These are phyloP conservation scores for Apamea sordens DNA, from an alignment of 2,888 invertebrate species.

Conservation along the genomic window DNA sequence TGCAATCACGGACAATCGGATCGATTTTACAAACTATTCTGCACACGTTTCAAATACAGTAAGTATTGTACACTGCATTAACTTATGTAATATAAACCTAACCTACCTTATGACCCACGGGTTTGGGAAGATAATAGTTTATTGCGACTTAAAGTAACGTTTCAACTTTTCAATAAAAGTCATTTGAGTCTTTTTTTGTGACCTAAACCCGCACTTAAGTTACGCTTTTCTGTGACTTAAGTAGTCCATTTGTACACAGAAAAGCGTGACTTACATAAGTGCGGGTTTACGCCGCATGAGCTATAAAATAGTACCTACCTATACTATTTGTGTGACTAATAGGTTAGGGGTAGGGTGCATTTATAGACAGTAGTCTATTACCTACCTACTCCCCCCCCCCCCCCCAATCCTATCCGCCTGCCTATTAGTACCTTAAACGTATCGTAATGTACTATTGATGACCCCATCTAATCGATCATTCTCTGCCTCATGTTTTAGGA, in stretches of 20 bases:
- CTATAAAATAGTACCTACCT: too few relatives aligned
- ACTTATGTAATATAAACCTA: conserved; percentile 7
- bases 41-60: conserved; percentile 22
- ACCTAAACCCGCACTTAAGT: neutral
- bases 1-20: conserved; percentile 34
- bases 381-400: too few relatives aligned
- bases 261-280: neutral
- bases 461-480: neutral
- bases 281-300: neutral
- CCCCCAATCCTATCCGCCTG: too few relatives aligned
- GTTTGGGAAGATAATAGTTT: neutral
- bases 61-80: conserved; percentile 11
- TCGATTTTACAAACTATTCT: conserved; percentile 37
- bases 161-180: neutral
- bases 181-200: neutral
- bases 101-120: neutral
- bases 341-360: too few relatives aligned
- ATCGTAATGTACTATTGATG: neutral
- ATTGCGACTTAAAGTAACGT: neutral
- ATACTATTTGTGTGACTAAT: too few relatives aligned
- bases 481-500: conserved; percentile 70
- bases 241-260: neutral
- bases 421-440: neutral
- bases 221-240: neutral
- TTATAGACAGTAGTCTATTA: neutral